Conservation (phyloP, 2,797 vertebrate species). For the Masticophis lateralis region DNA sequence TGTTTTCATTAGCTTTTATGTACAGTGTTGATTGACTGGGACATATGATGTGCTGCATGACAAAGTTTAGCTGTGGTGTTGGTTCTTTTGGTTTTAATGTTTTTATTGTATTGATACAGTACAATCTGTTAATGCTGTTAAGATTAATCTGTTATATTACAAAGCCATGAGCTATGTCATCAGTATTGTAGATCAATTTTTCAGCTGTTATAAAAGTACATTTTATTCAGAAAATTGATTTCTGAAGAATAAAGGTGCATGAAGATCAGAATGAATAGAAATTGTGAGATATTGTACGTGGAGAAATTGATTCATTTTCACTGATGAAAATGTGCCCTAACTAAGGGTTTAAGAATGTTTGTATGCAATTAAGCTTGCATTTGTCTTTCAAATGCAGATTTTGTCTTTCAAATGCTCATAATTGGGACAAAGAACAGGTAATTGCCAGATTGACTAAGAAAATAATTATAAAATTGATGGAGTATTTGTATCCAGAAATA, state of each 20-base stretch:
- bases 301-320: neutral
- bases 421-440: neutral
- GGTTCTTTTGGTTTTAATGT: neutral
- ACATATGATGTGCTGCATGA: neutral
- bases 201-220: neutral
- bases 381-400: neutral
- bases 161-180: neutral
- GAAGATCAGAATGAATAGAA: neutral
- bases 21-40: neutral
- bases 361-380: neutral
- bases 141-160: neutral
- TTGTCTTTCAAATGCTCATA: neutral
- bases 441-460: neutral
- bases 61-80: neutral
- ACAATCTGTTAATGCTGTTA: too few species aligned
- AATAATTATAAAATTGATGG: too few species aligned
- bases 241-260: neutral
- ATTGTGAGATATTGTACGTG: neutral
- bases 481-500: neutral
- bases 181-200: neutral
- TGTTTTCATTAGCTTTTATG: neutral
- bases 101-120: neutral
- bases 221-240: neutral
- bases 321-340: neutral
- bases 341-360: neutral